These are phyloP conservation scores for Callospermophilus lateralis DNA, from an alignment of 2,113 vertebrate species.

Conservation along the genomic window DNA sequence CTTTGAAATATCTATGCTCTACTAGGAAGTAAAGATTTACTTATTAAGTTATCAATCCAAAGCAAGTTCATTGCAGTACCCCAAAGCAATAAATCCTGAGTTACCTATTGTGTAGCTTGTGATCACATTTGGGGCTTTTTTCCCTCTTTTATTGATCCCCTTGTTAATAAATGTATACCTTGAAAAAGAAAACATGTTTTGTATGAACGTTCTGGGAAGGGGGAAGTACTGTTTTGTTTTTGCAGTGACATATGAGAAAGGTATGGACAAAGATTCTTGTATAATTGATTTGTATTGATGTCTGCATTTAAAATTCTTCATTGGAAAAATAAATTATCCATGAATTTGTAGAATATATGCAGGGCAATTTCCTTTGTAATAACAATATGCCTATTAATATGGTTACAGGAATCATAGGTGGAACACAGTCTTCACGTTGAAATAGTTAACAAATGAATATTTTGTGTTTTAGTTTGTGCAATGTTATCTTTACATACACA, in stretches of 20 bases:
- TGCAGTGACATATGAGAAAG: background rate
- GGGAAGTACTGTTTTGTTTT: background rate
- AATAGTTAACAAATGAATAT: background rate
- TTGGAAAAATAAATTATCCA: conserved; percentile 21
- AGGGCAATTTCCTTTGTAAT: background rate
- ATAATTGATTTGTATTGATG: conserved; percentile 38
- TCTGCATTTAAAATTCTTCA: conserved; percentile 30
- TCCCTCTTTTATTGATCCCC: background rate
- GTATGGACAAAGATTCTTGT: background rate
- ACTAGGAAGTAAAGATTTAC: background rate
- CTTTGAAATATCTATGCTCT: background rate
- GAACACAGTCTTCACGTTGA: background rate
- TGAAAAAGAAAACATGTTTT: background rate
- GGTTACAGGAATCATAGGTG: background rate
- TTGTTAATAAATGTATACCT: background rate
- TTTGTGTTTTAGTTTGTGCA: background rate
- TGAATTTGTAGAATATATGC: background rate
- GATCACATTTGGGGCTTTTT: background rate
- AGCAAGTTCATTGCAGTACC: background rate
- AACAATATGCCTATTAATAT: background rate
- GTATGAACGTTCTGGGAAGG: background rate
- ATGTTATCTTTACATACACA: background rate
- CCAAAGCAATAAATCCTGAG: background rate
- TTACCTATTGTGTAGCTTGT: background rate
- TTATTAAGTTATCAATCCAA: conserved; percentile 26